phyloP scores from a whole-genome alignment of 53 echinoderm and acorn worm genomes.

The Astropecten irregularis region DNA sequence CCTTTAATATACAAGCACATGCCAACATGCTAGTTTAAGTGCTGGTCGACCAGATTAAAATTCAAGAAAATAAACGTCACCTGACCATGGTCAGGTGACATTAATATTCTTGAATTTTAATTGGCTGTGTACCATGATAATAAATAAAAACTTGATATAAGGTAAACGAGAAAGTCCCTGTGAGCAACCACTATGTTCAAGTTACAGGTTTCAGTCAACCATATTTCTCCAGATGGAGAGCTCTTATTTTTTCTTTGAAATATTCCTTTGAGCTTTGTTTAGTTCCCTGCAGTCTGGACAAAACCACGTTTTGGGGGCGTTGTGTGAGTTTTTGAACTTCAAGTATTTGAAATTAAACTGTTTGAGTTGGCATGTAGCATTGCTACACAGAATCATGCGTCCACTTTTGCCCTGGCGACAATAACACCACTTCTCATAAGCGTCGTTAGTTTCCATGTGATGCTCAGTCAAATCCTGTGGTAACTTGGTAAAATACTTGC shows the following conservation, averaged over 20 bases:
- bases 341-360: neutral
- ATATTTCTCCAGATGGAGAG: neutral
- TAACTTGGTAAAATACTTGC: neutral
- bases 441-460: neutral
- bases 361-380: neutral
- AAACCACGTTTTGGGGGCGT: neutral
- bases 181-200: no score
- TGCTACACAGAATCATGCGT: neutral
- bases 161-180: no score
- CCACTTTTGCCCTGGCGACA: neutral
- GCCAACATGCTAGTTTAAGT: no score
- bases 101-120: no score
- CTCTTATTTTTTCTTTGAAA: neutral
- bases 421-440: neutral
- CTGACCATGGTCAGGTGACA: no score
- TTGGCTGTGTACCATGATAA: no score
- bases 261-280: neutral
- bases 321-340: constrained; percentile 1
- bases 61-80: no score
- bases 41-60: no score
- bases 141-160: no score
- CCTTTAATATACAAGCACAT: neutral
- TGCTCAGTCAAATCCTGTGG: neutral
- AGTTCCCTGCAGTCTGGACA: neutral
- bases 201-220: neutral